phyloP scores from a whole-genome alignment of 2,797 vertebrate species.

The Ispidina picta region DNA sequence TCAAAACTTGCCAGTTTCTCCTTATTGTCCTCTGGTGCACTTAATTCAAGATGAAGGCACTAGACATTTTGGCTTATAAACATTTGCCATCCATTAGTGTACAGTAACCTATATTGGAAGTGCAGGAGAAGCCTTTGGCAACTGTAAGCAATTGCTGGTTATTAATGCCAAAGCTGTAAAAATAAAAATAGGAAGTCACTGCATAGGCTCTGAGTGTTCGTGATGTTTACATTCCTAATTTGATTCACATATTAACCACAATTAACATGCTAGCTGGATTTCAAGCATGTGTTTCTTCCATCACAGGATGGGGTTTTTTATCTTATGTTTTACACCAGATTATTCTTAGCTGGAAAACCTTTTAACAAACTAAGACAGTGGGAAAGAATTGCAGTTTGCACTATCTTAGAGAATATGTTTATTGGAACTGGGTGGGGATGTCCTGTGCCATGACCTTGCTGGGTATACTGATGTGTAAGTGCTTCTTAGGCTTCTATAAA shows the following conservation, averaged over 20 bases:
- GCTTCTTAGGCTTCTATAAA: not conserved
- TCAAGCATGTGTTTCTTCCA: slow-evolving; percentile 32
- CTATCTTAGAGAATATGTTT: not conserved
- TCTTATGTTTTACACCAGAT: not conserved
- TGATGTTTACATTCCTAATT: slow-evolving; percentile 52
- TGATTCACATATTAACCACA: slow-evolving; percentile 50
- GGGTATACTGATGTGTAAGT: not conserved
- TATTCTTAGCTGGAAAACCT: not conserved
- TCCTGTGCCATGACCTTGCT: not conserved
- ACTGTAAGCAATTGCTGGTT: slow-evolving; percentile 21
- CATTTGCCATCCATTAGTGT: not conserved
- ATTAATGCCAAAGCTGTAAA: slow-evolving; percentile 53
- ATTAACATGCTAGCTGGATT: slow-evolving; percentile 44
- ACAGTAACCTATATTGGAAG: not conserved
- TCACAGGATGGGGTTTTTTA: not conserved
- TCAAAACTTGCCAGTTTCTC: not conserved
- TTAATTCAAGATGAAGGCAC: not conserved
- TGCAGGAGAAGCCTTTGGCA: slow-evolving; percentile 37
- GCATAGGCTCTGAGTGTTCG: not conserved
- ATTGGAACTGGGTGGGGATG: not conserved
- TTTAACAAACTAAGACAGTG: not conserved
- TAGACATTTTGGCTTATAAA: not conserved
- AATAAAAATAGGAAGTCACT: slow-evolving; percentile 6
- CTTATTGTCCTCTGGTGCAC: not conserved
- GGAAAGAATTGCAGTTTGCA: not conserved